Percentiles rank a stretch among this genome's conserved stretches.
Evolutionary conservation across 2,888 invertebrate species (phyloP).

Genomic region (Heteropelma amictum): DNA sequence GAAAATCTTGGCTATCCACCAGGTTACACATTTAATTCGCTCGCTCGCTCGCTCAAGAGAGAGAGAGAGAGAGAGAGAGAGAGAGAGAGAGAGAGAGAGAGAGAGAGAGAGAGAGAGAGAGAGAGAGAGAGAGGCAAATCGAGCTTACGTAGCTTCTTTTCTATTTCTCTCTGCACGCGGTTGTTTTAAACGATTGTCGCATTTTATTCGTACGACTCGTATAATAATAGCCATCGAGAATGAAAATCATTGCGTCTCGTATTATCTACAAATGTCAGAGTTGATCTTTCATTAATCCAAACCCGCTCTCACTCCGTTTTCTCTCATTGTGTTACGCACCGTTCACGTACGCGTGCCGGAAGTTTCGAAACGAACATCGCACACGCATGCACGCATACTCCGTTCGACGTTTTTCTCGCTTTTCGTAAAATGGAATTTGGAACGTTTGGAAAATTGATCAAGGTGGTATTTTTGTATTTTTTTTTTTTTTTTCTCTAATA

Average conservation of each 20-base stretch:
- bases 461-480: too few relatives aligned
- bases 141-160: neutral
- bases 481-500: too few relatives aligned
- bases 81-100: neutral
- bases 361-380: too few relatives aligned
- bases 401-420: neutral
- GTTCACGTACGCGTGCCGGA: neutral
- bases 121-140: neutral
- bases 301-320: neutral
- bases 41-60: too few relatives aligned
- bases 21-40: slow-evolving; percentile 56
- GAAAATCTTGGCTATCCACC: slow-evolving; percentile 54
- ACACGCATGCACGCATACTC: neutral
- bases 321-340: neutral
- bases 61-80: too few relatives aligned
- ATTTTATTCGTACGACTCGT: neutral
- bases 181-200: slow-evolving; percentile 25
- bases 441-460: too few relatives aligned
- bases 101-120: neutral
- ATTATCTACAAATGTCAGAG: slow-evolving; percentile 31
- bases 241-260: slow-evolving; percentile 4
- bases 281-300: slow-evolving; percentile 31
- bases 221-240: slow-evolving; percentile 19
- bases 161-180: neutral
- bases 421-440: too few relatives aligned